A percentile compares a stretch with the other conserved stretches of the same genome.
Evolutionary conservation across 2,113 vertebrate species (phyloP).

Genomic region (Plestiodon gilberti): DNA sequence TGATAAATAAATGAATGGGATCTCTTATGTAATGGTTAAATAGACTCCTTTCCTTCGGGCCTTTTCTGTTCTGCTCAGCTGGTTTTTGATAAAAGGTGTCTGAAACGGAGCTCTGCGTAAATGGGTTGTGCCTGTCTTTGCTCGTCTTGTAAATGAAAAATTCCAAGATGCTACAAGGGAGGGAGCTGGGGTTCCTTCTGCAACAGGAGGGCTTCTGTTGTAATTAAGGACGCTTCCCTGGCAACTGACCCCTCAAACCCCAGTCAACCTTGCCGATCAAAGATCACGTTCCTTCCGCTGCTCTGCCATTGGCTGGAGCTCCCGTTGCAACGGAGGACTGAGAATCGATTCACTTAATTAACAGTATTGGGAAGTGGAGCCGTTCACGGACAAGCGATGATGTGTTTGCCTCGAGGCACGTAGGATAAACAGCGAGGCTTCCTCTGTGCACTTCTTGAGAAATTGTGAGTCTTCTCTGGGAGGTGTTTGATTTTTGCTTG

Average conservation of each 20-base stretch:
- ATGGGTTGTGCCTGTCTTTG: constrained; percentile 10
- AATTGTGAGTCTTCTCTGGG: not conserved
- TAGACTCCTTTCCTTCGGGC: constrained; percentile 5
- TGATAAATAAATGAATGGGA: too few relatives aligned
- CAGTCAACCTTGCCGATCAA: constrained; percentile 26
- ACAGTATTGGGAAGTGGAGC: constrained; percentile 37
- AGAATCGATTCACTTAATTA: constrained; percentile 48
- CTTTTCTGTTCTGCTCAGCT: not conserved
- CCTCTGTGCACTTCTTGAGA: constrained; percentile 15
- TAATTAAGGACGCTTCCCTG: constrained; percentile 34
- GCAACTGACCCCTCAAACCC: constrained; percentile 56
- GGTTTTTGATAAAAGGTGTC: not conserved
- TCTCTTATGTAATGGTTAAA: not conserved
- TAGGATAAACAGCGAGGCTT: constrained; percentile 24
- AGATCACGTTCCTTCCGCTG: constrained; percentile 54
- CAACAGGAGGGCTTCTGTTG: not conserved
- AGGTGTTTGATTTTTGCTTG: constrained; percentile 24
- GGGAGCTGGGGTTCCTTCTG: constrained; percentile 23
- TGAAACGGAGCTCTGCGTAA: constrained; percentile 8
- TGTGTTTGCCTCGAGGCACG: not conserved
- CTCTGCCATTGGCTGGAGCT: constrained; percentile 24
- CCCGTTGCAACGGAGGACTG: constrained; percentile 9
- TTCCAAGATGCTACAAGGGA: constrained; percentile 10
- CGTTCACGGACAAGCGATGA: constrained; percentile 18
- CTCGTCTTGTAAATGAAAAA: constrained; percentile 31